A percentile compares a stretch with the other conserved stretches of the same genome.
Conservation (phyloP, 2,113 vertebrate genomes). For the Sitta europaea region DNA sequence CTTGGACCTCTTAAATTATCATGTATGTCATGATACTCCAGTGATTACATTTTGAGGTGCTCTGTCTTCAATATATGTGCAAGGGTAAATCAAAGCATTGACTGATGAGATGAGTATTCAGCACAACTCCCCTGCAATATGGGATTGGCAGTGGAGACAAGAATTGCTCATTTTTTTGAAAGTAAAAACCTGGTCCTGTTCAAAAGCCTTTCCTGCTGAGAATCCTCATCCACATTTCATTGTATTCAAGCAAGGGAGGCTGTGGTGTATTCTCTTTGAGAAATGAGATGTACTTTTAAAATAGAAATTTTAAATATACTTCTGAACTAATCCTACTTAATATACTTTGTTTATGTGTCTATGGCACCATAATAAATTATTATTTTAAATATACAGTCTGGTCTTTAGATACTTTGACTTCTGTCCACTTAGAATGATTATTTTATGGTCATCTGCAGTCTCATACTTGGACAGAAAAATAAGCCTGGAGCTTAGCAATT, state of each 20-base stretch:
- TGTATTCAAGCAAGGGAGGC: background rate
- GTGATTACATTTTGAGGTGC: background rate
- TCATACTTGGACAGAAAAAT: background rate
- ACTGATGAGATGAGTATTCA: background rate
- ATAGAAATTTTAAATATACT: background rate
- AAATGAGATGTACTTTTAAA: background rate
- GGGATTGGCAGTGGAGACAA: background rate
- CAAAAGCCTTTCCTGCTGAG: background rate
- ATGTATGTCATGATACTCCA: background rate
- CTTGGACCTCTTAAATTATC: background rate
- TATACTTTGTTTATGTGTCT: background rate
- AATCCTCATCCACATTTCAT: background rate
- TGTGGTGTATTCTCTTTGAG: background rate
- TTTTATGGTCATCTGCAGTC: background rate
- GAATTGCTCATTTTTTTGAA: background rate
- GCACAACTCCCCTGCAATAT: background rate
- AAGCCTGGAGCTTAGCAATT: background rate
- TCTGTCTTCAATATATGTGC: background rate
- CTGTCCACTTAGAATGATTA: background rate
- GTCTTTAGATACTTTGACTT: constrained; percentile 7
- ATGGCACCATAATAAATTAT: background rate
- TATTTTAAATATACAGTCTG: background rate
- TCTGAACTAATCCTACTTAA: background rate
- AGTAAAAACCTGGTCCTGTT: background rate
- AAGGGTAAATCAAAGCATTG: background rate